Evolutionary conservation across 2,888 invertebrate species (phyloP).

Genomic region (Lasius fuliginosus): DNA sequence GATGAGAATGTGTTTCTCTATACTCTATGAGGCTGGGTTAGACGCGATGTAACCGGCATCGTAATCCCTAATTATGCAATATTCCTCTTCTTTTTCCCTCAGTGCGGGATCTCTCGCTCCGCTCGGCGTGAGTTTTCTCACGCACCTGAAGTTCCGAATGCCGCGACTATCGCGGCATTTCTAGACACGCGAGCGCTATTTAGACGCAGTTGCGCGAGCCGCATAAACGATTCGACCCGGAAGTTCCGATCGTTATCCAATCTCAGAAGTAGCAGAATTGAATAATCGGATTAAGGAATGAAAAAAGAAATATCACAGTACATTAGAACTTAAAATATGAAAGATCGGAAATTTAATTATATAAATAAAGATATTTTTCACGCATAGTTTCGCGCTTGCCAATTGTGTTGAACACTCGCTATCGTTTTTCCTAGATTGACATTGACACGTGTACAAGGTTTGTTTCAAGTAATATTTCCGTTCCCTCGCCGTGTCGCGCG

Average conservation of each 20-base stretch:
- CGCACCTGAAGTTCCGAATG: slow-evolving; percentile 79
- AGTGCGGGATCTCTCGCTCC: slow-evolving; percentile 58
- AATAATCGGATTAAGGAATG: not conserved
- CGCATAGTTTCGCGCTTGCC: slow-evolving; percentile 19
- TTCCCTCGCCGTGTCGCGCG: slow-evolving; percentile 30
- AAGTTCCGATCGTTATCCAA: slow-evolving; percentile 30
- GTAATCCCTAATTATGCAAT: slow-evolving; percentile 84
- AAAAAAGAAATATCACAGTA: not conserved
- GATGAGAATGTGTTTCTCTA: slow-evolving; percentile 64
- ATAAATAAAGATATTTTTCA: slow-evolving; percentile 14
- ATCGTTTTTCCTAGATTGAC: slow-evolving; percentile 64
- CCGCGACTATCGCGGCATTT: slow-evolving; percentile 65
- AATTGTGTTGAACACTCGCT: slow-evolving; percentile 47
- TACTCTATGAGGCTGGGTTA: slow-evolving; percentile 63
- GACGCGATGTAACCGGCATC: slow-evolving; percentile 74
- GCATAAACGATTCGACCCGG: slow-evolving; percentile 23
- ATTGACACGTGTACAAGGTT: slow-evolving; percentile 61
- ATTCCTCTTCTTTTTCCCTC: slow-evolving; percentile 70
- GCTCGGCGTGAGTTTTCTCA: slow-evolving; percentile 80
- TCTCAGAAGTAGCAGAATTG: not conserved
- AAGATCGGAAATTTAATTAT: not conserved
- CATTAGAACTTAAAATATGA: not conserved
- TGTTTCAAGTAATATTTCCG: slow-evolving; percentile 58
- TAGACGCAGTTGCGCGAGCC: slow-evolving; percentile 34
- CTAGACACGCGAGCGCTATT: slow-evolving; percentile 60